Percentiles rank a stretch among this genome's conserved stretches.
Evolutionary conservation across 2,113 vertebrate species (phyloP).

Genomic region (Bagarius yarrelli): DNA sequence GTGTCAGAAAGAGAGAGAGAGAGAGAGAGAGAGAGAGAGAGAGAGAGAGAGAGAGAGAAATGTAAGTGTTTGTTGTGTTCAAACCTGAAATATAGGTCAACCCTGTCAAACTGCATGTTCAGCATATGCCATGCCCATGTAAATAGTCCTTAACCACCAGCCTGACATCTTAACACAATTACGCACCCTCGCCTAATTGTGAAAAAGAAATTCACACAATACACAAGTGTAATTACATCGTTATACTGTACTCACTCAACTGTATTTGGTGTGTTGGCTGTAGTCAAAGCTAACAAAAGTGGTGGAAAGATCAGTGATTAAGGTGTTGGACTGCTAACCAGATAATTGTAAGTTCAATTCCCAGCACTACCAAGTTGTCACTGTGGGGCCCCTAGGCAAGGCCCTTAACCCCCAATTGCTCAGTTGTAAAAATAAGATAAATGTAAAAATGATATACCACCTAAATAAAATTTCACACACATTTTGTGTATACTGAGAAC

Average conservation of each 20-base stretch:
- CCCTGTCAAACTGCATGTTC: conserved; percentile 9
- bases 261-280: not conserved
- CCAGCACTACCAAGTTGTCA: too few relatives aligned
- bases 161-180: not conserved
- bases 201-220: not conserved
- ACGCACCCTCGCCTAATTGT: not conserved
- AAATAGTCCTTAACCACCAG: not conserved
- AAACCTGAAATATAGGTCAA: conserved; percentile 39
- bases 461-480: not conserved
- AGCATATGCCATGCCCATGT: conserved; percentile 12
- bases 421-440: too few relatives aligned
- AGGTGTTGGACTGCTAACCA: too few relatives aligned
- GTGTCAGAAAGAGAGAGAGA: not conserved
- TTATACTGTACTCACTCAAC: not conserved
- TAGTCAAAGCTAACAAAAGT: too few relatives aligned
- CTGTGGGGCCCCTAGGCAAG: too few relatives aligned
- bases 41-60: too few relatives aligned
- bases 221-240: not conserved
- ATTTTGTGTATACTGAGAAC: not conserved
- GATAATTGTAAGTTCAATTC: too few relatives aligned
- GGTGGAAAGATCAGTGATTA: too few relatives aligned
- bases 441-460: too few relatives aligned
- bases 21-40: too few relatives aligned
- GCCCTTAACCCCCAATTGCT: too few relatives aligned
- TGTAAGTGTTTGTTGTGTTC: conserved; percentile 1